A percentile compares a stretch with the other conserved stretches of the same genome.
These are phyloP conservation scores for Gila orcuttii DNA, from an alignment of 2,113 vertebrate species.

Conservation along the genomic window DNA sequence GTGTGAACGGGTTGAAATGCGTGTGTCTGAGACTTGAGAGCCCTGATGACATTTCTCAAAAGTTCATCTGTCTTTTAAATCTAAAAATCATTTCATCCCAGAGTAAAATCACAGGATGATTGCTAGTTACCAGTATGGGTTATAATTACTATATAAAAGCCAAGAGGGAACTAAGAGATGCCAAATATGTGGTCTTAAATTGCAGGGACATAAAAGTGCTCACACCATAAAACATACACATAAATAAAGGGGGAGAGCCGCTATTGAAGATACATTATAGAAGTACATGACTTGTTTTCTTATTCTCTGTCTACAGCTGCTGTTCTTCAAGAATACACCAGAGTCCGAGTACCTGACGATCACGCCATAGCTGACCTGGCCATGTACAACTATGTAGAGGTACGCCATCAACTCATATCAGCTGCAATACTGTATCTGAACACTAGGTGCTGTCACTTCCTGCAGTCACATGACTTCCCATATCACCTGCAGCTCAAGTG, in stretches of 20 bases:
- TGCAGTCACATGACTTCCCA: background rate
- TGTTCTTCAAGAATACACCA: slow-evolving; percentile 88
- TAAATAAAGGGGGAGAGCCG: no score
- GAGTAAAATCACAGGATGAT: background rate
- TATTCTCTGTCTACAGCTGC: slow-evolving; percentile 70
- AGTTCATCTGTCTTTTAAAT: background rate
- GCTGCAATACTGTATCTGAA: slow-evolving; percentile 61
- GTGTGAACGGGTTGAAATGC: no score
- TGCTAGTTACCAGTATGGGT: background rate
- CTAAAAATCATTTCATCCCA: background rate
- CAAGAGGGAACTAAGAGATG: background rate
- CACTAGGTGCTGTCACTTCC: background rate
- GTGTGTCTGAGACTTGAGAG: no score
- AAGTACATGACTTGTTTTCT: background rate
- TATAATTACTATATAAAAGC: background rate
- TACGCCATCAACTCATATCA: background rate
- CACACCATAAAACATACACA: background rate
- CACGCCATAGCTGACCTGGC: slow-evolving; percentile 93
- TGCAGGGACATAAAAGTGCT: background rate
- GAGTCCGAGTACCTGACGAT: slow-evolving; percentile 88
- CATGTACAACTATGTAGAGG: slow-evolving; percentile 98
- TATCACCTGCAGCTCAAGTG: no score
- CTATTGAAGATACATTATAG: background rate
- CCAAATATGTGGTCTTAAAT: background rate
- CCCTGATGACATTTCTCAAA: background rate